phyloP scores from a whole-genome alignment of 2,113 vertebrate species.

The Gadus macrocephalus region DNA sequence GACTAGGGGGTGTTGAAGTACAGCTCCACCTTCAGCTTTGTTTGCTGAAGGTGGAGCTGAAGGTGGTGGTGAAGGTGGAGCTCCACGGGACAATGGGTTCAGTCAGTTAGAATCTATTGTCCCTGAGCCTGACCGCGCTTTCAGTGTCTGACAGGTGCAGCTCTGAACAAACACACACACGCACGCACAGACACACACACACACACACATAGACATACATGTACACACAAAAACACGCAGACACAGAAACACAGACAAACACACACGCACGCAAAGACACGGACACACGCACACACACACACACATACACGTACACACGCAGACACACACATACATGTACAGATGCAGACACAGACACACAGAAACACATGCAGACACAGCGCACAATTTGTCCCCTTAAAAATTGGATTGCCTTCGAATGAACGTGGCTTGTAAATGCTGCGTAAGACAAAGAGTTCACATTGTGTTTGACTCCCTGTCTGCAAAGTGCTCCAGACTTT shows the following conservation, averaged over 20 bases:
- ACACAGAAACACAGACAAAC: background rate
- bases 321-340: background rate
- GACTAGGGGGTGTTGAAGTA: too few relatives aligned
- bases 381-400: background rate
- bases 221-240: too few relatives aligned
- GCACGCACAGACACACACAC: background rate
- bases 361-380: background rate
- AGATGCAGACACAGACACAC: background rate
- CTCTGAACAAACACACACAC: background rate
- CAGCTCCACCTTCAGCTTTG: background rate
- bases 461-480: too few relatives aligned
- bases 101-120: constrained; percentile 9
- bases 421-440: too few relatives aligned
- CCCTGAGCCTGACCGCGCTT: background rate
- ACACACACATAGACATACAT: background rate
- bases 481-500: too few relatives aligned
- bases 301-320: background rate
- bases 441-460: too few relatives aligned
- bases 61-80: background rate
- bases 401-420: too few relatives aligned
- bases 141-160: background rate
- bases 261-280: background rate
- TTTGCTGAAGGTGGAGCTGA: background rate
- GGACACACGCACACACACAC: background rate
- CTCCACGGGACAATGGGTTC: background rate